Base-by-base conservation (phyloP, 2,888 invertebrate genomes). In the Antheraea yamamai region DNA sequence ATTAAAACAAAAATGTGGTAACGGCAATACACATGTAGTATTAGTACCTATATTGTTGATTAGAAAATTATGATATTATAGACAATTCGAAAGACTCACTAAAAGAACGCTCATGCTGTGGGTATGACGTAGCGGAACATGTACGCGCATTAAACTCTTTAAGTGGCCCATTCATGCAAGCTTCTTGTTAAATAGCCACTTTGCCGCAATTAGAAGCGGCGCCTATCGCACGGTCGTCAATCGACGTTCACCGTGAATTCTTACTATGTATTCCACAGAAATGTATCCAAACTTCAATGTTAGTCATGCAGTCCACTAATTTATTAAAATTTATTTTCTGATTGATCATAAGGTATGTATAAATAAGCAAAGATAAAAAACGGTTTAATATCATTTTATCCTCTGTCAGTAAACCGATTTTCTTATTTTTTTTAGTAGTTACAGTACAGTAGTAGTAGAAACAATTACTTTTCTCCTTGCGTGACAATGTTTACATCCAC, bases 151-250 rank as follows among this genome's bases (percentile, higher is more conserved):
- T 84, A 88, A 85, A 87, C 86, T 87, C 80, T 82, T 87, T 86
- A 87, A 91, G 88, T 89, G 87, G 85, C 77, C 84, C 83, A 87
- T 86, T 89, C 88, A 87, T 85, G 85, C 86, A 84, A 79, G 83
- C 79, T 77, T 78, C 79, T 86, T 79, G 84, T 87, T 88, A 84
- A 87, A 83, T 81, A 84, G 81, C 85, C 89, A 90, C 89, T 91
- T 91, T 87, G 85, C 84, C 79, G 84, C 89, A 91, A 92, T 93
- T 92, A 92, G 86, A 81, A 79, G 81, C 82, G 89, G 90, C 89
- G 88, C 89, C 91, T 87, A 91, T 89, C 85, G 83, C 79, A 47
- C 73, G 74, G 58, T 18, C 68, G 39, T 77, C 75, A 75, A 74
- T 75, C 70, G 72, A 71, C 73, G 47, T 26, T 47, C 72, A 75